Conservation (phyloP, 2,797 vertebrate species). For the Platalea minor region DNA sequence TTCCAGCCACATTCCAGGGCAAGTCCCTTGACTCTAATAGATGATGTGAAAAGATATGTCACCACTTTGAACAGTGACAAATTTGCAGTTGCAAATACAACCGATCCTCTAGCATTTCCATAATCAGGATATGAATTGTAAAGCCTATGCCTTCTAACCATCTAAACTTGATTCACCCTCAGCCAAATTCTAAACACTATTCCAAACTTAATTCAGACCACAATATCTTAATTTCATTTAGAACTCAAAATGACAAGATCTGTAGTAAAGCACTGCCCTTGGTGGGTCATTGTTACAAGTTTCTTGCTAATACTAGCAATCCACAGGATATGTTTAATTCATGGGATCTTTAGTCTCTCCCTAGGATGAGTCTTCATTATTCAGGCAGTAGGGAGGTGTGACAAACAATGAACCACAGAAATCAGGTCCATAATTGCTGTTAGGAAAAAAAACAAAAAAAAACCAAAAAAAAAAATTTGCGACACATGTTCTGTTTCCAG, state of each 20-base stretch:
- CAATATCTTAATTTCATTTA: background rate
- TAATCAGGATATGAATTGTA: background rate
- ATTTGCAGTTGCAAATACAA: background rate
- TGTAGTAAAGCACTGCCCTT: background rate
- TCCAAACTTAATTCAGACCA: background rate
- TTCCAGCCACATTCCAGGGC: background rate
- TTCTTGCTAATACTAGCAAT: background rate
- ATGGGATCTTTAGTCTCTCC: background rate
- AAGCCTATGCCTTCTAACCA: background rate
- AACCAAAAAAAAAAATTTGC: background rate
- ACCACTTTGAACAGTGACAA: background rate
- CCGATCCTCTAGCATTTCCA: background rate
- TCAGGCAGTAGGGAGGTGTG: slow-evolving; percentile 2
- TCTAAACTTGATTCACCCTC: background rate
- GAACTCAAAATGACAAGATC: background rate
- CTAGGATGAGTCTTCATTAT: background rate
- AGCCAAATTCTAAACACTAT: background rate
- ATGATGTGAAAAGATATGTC: background rate
- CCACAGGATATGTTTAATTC: background rate
- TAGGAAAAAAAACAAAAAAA: background rate
- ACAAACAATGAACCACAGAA: background rate
- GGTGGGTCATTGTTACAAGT: background rate
- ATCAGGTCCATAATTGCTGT: background rate
- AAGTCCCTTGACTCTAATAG: background rate
- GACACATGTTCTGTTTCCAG: background rate